Evolutionary conservation across 2,797 vertebrate genomes (phyloP), one percentile per base, ranked within the genome.

Genomic region (Staurois parvus): DNA sequence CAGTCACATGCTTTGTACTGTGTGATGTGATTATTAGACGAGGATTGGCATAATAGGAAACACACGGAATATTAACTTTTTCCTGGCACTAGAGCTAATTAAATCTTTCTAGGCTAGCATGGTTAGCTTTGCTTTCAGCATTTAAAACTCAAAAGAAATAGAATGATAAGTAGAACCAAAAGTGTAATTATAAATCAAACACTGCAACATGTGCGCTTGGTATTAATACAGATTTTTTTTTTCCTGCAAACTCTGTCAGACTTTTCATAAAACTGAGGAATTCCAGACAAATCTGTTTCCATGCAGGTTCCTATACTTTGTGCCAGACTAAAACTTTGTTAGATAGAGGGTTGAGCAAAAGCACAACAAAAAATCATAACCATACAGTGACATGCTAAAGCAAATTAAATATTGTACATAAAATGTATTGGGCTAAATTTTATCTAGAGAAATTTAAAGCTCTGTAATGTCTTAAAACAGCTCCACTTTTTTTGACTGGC

Each of bases 231-330:
- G 40, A 15, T 32, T 37, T 37, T 74, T 66, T 76, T 84, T 64
- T 26, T 64, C 21, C 26, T 79, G 75, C 85, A 52, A 82, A 72
- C 79, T 64, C 84, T 88, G 84, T 62, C 72, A 84, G 84, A 85
- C 84, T 89, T 48, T 64, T 67, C 72, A 66, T 79, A 73, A 89
- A 88, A 90, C 76, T 30, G 80, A 88, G 76, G 13, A 26, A 88
- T 89, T 89, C 84, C 88, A 89, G 86, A 69, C 88, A 89, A 84
- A 89, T 91, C 88, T 87, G 68, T 87, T 72, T 80, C 67, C 83
- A 81, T 83, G 89, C 84, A 76, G 13, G 30, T 81, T 85, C 79
- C 24, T 73, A 72, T 28, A 84, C 67, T 81, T 72, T 12, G 40
- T 56, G 69, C 70, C 70, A 74, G 30, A 74, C 10, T 40, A 68